phyloP scores from a whole-genome alignment of 1,140 invertebrate species.

The Tigriopus japonicus region DNA sequence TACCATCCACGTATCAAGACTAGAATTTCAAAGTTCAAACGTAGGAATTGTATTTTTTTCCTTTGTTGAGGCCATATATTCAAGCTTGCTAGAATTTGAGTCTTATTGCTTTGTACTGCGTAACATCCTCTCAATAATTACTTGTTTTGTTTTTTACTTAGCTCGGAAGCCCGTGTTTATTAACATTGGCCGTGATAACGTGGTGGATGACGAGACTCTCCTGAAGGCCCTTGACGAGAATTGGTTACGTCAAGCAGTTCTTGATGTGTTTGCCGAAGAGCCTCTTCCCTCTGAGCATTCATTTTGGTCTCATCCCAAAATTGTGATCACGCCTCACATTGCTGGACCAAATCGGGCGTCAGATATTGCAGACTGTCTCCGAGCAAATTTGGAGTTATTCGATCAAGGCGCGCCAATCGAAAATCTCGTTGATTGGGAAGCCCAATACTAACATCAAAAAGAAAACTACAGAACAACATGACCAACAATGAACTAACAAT shows the following conservation, averaged over 20 bases:
- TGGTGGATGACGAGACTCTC: background rate
- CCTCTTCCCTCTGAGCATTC: background rate
- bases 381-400: background rate
- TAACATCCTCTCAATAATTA: too few relatives aligned
- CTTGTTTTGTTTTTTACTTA: background rate
- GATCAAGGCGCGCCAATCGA: background rate
- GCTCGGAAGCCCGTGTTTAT: background rate
- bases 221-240: background rate
- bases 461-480: too few relatives aligned
- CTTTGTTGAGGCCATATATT: too few relatives aligned
- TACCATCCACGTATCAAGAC: too few relatives aligned
- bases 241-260: background rate
- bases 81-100: too few relatives aligned
- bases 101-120: too few relatives aligned
- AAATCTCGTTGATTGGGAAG: background rate
- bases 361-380: background rate
- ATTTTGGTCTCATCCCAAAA: background rate
- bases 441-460: background rate
- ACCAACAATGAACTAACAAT: too few relatives aligned
- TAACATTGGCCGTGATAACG: background rate
- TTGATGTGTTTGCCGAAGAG: conserved; percentile 1
- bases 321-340: background rate
- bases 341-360: background rate
- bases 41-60: too few relatives aligned
- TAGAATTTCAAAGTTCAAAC: too few relatives aligned